A percentile compares a stretch with the other conserved stretches of the same genome.
These are phyloP conservation scores for Epicauta chinensis DNA, from an alignment of 1,140 invertebrate species.

Conservation along the genomic window DNA sequence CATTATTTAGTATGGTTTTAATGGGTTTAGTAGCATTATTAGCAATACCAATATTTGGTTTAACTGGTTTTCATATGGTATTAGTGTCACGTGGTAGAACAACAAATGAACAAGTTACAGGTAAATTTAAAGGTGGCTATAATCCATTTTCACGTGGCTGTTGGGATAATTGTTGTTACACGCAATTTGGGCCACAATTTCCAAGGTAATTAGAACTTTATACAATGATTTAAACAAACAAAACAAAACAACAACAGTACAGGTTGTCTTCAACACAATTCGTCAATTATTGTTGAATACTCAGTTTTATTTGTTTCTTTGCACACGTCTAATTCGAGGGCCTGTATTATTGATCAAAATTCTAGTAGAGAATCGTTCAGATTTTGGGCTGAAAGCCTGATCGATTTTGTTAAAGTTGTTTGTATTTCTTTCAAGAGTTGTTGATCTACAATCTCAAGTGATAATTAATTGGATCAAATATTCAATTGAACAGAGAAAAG, in stretches of 20 bases:
- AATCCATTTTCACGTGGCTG: conserved; percentile 96
- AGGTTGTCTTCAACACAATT: too few relatives aligned
- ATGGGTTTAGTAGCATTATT: conserved; percentile 87
- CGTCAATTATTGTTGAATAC: too few relatives aligned
- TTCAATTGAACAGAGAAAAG: too few relatives aligned
- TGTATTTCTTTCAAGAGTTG: too few relatives aligned
- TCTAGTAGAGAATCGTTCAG: too few relatives aligned
- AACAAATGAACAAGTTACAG: conserved; percentile 99
- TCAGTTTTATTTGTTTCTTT: too few relatives aligned
- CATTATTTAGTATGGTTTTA: conserved; percentile 70
- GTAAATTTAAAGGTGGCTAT: conserved; percentile 94
- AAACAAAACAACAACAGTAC: not conserved
- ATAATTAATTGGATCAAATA: too few relatives aligned
- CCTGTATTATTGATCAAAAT: too few relatives aligned
- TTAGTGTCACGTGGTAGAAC: conserved; percentile 95
- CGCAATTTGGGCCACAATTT: conserved; percentile 92
- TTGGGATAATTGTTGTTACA: conserved; percentile 90
- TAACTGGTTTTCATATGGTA: conserved; percentile 97
- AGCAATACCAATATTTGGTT: conserved; percentile 93
- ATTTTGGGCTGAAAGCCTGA: too few relatives aligned
- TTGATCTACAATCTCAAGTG: too few relatives aligned
- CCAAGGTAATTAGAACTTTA: conserved; percentile 66
- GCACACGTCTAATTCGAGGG: too few relatives aligned
- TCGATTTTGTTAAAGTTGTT: too few relatives aligned
- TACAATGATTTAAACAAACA: not conserved